A percentile compares a stretch with the other conserved stretches of the same genome.
Evolutionary conservation across 2,888 invertebrate species (phyloP).

Genomic region (Stenotaenia linearis): DNA sequence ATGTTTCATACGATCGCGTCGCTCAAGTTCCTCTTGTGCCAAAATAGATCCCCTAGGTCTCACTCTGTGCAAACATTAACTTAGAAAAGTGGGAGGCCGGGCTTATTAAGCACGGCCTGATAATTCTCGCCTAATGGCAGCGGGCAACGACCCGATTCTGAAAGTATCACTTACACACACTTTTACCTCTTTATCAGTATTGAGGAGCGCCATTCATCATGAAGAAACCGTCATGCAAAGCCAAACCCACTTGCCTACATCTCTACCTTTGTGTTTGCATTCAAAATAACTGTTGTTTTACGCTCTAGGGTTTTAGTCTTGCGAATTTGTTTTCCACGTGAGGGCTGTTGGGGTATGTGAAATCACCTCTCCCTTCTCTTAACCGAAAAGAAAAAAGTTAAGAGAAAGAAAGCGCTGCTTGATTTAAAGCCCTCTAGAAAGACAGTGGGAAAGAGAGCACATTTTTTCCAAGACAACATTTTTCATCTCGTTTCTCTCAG

Average conservation of each 20-base stretch:
- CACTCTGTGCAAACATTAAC: background rate
- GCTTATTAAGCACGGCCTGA: background rate
- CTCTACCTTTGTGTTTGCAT: background rate
- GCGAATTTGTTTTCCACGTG: background rate
- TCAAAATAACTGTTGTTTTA: background rate
- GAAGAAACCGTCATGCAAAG: background rate
- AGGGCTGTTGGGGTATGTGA: background rate
- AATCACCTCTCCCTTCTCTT: no score
- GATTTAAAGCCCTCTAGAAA: slow-evolving; percentile 28
- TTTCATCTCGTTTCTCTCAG: slow-evolving; percentile 16
- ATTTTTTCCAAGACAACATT: slow-evolving; percentile 22
- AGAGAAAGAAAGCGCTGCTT: slow-evolving; percentile 7
- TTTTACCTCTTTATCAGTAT: background rate
- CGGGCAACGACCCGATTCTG: background rate
- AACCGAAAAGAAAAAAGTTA: background rate
- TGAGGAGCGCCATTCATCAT: background rate
- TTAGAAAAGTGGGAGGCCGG: background rate
- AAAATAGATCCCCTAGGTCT: background rate
- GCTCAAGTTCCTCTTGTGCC: background rate
- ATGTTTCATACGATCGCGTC: background rate
- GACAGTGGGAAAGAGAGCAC: slow-evolving; percentile 26
- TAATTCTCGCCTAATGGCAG: background rate
- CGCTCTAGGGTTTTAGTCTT: background rate
- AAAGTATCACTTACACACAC: background rate
- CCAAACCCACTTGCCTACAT: background rate